Conservation (phyloP, 2,113 vertebrate genomes). For the Nasalis larvatus region DNA sequence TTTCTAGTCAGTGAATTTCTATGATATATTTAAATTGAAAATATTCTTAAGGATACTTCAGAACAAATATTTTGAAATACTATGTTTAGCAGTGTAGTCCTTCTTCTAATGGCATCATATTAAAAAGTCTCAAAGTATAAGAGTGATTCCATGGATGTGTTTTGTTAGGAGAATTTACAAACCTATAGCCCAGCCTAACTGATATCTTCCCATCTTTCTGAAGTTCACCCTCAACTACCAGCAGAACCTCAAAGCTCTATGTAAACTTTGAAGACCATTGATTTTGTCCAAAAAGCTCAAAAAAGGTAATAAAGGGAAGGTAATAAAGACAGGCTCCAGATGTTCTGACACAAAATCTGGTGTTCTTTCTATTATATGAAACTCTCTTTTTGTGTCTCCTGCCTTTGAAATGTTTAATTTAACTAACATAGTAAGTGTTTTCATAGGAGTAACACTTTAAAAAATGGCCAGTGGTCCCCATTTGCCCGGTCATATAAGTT, state of each 20-base stretch:
- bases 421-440: not conserved
- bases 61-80: not conserved
- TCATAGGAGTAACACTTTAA: not conserved
- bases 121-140: not conserved
- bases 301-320: not conserved
- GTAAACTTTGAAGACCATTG: not conserved
- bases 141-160: not conserved
- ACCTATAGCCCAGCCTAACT: not conserved
- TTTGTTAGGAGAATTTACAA: not conserved
- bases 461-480: not conserved
- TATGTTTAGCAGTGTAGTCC: not conserved
- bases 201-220: not conserved
- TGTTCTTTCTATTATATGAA: not conserved
- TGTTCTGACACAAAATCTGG: not conserved
- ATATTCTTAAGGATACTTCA: not conserved
- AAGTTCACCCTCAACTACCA: not conserved
- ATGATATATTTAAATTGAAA: not conserved
- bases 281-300: not conserved
- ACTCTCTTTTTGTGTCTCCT: not conserved
- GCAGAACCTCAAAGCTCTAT: not conserved
- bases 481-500: not conserved
- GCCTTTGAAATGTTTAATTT: not conserved
- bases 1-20: not conserved
- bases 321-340: not conserved
- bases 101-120: not conserved